A percentile compares a stretch with the other conserved stretches of the same genome.
Evolutionary conservation across 2,113 vertebrate species (phyloP).

Genomic region (Brachypteracias leptosomus): DNA sequence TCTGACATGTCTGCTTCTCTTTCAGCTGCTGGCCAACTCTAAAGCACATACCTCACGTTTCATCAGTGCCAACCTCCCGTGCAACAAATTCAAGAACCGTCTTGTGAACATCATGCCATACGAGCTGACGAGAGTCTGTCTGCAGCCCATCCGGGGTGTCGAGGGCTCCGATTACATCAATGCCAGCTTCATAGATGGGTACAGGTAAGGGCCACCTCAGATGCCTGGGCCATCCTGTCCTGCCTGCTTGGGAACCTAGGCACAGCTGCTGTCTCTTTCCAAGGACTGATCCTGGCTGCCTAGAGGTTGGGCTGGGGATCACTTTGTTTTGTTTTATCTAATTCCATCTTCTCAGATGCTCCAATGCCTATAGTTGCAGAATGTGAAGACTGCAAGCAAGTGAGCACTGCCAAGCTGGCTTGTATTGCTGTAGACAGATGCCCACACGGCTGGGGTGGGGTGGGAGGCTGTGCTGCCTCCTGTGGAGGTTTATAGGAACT

Average conservation of each 20-base stretch:
- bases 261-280: neutral
- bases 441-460: neutral
- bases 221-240: neutral
- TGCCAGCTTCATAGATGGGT: slow-evolving; percentile 94
- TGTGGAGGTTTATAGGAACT: neutral
- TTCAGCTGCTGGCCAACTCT: slow-evolving; percentile 88
- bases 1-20: neutral
- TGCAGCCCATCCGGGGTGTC: slow-evolving; percentile 94
- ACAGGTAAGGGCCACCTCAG: slow-evolving; percentile 79
- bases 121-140: slow-evolving; percentile 89
- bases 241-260: neutral
- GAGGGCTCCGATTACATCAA: slow-evolving; percentile 98
- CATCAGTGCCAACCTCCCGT: slow-evolving; percentile 95
- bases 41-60: slow-evolving; percentile 94
- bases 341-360: neutral
- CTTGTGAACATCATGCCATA: slow-evolving; percentile 97
- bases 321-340: neutral
- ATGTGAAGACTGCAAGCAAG: neutral
- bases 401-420: neutral
- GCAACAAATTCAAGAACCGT: slow-evolving; percentile 98
- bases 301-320: neutral
- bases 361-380: neutral
- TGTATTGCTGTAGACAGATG: neutral
- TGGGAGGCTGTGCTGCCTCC: neutral
- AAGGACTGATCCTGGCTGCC: neutral